Evolutionary conservation across 2,113 vertebrate genomes (phyloP).

Genomic region (Cairina moschata): DNA sequence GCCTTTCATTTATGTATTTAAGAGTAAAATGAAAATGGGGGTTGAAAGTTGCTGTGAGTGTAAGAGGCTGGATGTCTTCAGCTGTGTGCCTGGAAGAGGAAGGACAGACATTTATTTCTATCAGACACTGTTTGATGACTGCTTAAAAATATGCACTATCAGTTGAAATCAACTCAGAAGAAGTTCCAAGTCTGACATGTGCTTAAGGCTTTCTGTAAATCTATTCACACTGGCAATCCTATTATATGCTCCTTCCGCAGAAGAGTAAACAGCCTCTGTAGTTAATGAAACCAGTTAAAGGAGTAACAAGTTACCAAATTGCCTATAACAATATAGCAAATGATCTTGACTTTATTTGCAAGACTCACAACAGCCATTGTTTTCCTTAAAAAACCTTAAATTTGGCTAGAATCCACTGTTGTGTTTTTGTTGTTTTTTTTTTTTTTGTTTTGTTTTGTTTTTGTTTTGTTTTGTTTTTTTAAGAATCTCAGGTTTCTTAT

Average conservation of each 20-base stretch:
- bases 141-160: neutral
- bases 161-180: neutral
- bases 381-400: neutral
- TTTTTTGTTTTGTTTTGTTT: neutral
- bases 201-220: neutral
- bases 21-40: neutral
- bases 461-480: neutral
- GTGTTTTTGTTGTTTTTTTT: too few species aligned
- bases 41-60: neutral
- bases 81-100: neutral
- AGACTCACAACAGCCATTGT: neutral
- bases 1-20: neutral
- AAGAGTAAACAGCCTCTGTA: neutral
- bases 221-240: neutral
- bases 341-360: neutral
- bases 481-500: slow-evolving; percentile 30
- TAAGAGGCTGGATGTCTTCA: neutral
- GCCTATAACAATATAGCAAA: neutral
- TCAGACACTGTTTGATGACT: neutral
- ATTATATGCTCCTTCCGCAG: neutral
- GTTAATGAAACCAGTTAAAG: neutral
- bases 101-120: neutral
- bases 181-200: neutral
- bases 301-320: neutral
- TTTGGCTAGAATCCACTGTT: neutral